Evolutionary conservation across 2,113 vertebrate genomes (phyloP), one percentile per base, ranked within the genome.

Genomic region (Nannobrachium achirus): DNA sequence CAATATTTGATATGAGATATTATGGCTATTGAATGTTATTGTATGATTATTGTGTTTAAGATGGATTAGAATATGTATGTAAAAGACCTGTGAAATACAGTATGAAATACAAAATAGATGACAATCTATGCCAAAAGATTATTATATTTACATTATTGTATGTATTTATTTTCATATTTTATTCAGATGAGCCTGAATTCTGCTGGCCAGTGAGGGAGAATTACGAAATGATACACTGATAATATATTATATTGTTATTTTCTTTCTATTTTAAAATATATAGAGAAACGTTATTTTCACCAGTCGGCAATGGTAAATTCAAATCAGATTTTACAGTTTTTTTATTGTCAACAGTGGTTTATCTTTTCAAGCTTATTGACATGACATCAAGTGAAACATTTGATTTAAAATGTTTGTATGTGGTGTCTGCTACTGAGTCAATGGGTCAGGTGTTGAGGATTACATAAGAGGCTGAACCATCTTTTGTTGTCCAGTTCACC

Each of bases 161-260:
- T 84, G 53, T 84, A 90, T 92, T 91, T 91, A 90, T 92, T 92
- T 92, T 92, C 82, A 83, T 90, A 91, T 91, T 78, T 78, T 77
- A 73, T 60, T 48, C 13, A 75, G 80, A 84, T 87, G 78, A 89
- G 65, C 66, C 71, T 86, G 70, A 80, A 89, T 90, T 90, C 91
- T 92, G 90, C 88, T 90, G 91, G 90, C 78, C 88, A 91, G 90
- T 87, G 83, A 88, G 65, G 75, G 80, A 80, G 73, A 68, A 59
- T 88, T 82, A 82, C 80, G 69, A 62, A 55, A 78, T 71, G 18
- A 66, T 15, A 40, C 73, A 73, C 71, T 16, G 8, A 68, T 73
- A 74, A 72, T 45, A 73, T 73, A 74, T 73, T 45, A 73, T 73
- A 69, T 53, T 70, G 63, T 67, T 55, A 48, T 69, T 73, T 20